Base-by-base conservation (phyloP, 2,888 invertebrate genomes). In the Aphidoletes aphidimyza region DNA sequence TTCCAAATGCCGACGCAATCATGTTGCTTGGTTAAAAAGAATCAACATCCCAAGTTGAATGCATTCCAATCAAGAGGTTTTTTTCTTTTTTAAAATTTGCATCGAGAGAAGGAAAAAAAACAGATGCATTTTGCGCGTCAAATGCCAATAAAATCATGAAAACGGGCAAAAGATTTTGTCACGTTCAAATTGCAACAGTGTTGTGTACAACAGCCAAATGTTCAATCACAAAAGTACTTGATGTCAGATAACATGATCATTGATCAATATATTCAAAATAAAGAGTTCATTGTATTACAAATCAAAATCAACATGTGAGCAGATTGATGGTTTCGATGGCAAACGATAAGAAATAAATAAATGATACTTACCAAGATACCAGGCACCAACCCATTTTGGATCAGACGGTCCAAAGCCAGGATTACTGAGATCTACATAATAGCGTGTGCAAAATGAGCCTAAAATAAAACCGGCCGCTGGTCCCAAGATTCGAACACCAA, bases 321-420 rank as follows among this genome's bases (percentile, higher is more conserved):
- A 30, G 34, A 2, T 69, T 54, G 54, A 47, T 19, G 8, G 54
- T 3, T 22, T 54, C 22, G 39, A 39, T 8, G 5, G 11, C 22
- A 54, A 22, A n/a, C 9, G 39, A 9, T 34, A 26, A 19, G 26
- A 22, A 30, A 6, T 14, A 19, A 54, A 42, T 49, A 11, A 45
- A 47, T 59, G n/a, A n/a, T 78, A 92, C 92, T 94, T 91, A 92
- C 96, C 97, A 85, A 98, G 91, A 98, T 98, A 98, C 98, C 98
- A 98, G 81, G 98, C 98, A 84, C 98, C 98, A 83, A 98, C 95
- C 97, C 97, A 98, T 89, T 95, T 92, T 5, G 96, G 95, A 91
- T 97, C 96, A 59, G 92, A 93, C 84, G 94, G 93, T 86, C 94
- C 93, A 87, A 95, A 95, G 86, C 93, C 94, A 0, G 95, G 95